phyloP scores from a whole-genome alignment of 2,888 invertebrate genomes.

The Dione vanillae region DNA sequence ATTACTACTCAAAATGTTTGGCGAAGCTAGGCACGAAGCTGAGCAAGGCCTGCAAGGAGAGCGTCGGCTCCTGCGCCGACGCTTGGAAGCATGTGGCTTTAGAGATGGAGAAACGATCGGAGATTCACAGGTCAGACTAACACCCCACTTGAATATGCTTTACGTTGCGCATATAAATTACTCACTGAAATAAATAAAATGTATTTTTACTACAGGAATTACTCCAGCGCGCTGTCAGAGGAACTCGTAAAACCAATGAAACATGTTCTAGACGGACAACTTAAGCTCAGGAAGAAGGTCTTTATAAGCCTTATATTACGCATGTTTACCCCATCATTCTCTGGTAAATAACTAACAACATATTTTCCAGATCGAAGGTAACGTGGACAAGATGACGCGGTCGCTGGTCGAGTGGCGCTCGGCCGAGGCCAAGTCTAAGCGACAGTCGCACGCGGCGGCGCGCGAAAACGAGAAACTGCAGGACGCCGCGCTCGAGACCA shows the following conservation, averaged over 20 bases:
- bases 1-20: conserved; percentile 94
- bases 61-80: conserved; percentile 91
- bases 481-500: conserved; percentile 85
- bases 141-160: not conserved
- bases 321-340: not conserved
- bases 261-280: conserved; percentile 87
- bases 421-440: conserved; percentile 95
- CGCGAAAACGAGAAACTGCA: conserved; percentile 96
- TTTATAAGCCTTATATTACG: not conserved
- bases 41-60: conserved; percentile 91
- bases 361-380: conserved; percentile 85
- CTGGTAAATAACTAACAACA: not conserved
- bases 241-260: conserved; percentile 96
- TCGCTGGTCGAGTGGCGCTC: conserved; percentile 93
- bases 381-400: conserved; percentile 93
- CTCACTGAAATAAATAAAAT: not conserved
- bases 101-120: conserved; percentile 96
- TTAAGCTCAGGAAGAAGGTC: conserved; percentile 88
- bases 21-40: conserved; percentile 94
- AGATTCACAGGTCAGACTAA: conserved; percentile 88
- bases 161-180: not conserved
- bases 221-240: conserved; percentile 91
- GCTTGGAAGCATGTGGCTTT: conserved; percentile 96
- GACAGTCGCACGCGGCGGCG: conserved; percentile 93
- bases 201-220: conserved; percentile 83